These are phyloP conservation scores for Petaurus breviceps DNA, from an alignment of 2,113 vertebrate genomes.

Conservation along the genomic window DNA sequence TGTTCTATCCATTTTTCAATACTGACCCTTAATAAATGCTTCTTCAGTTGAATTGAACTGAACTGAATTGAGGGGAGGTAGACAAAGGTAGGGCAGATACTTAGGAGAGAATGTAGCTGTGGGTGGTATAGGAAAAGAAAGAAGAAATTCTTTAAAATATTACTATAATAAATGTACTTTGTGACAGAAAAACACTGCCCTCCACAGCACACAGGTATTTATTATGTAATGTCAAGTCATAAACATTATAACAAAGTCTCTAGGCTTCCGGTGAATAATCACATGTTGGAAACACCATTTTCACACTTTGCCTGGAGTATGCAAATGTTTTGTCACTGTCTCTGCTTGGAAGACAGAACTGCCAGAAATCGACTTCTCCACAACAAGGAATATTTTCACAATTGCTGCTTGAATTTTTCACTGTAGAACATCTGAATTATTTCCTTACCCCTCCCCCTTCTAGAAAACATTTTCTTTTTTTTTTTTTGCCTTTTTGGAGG, in stretches of 20 bases:
- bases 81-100: neutral
- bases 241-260: neutral
- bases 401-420: neutral
- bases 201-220: neutral
- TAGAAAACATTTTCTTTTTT: neutral
- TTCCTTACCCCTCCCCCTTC: neutral
- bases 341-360: neutral
- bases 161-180: neutral
- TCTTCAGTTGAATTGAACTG: neutral
- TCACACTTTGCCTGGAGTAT: neutral
- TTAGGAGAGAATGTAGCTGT: neutral
- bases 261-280: neutral
- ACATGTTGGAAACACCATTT: neutral
- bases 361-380: neutral
- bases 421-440: neutral
- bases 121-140: neutral
- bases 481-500: no score
- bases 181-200: neutral
- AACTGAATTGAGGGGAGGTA: neutral
- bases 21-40: neutral
- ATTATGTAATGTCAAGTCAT: neutral
- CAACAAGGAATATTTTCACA: neutral
- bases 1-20: neutral
- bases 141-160: neutral
- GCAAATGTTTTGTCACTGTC: neutral